phyloP scores from a whole-genome alignment of 2,888 invertebrate species.

The Agelastica alni region DNA sequence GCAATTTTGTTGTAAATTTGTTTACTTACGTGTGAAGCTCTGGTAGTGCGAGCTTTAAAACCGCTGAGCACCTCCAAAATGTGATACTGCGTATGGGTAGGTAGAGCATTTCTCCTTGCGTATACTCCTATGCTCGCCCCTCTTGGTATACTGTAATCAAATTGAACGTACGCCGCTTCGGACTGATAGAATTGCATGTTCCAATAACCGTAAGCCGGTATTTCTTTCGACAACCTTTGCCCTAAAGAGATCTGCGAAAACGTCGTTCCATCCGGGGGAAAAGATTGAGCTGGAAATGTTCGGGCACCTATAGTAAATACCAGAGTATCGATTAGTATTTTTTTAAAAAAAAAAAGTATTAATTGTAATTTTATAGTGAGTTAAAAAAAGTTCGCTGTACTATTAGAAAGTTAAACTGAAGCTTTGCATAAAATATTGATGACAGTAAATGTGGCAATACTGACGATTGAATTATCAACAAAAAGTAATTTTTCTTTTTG shows the following conservation, averaged over 20 bases:
- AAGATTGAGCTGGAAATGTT: conserved; percentile 87
- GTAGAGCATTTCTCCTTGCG: conserved; percentile 89
- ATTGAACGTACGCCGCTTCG: conserved; percentile 90
- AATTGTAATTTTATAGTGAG: too few species aligned
- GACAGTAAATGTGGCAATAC: too few species aligned
- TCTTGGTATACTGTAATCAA: conserved; percentile 90
- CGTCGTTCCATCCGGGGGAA: conserved; percentile 91
- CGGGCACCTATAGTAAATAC: conserved; percentile 71
- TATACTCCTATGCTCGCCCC: conserved; percentile 95
- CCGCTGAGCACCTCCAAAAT: conserved; percentile 91
- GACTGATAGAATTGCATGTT: conserved; percentile 97
- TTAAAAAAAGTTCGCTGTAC: too few species aligned
- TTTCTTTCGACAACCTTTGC: conserved; percentile 84
- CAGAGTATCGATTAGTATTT: too few species aligned
- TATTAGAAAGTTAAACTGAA: too few species aligned
- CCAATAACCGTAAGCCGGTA: conserved; percentile 95
- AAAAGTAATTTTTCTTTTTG: too few species aligned
- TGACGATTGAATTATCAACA: too few species aligned
- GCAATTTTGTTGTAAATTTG: too few species aligned
- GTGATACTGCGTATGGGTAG: conserved; percentile 96
- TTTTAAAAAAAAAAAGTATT: too few species aligned
- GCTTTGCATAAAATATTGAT: too few species aligned
- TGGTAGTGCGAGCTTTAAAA: conserved; percentile 81
- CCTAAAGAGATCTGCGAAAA: conserved; percentile 89
- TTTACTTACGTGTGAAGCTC: conserved; percentile 83